phyloP scores from a whole-genome alignment of 2,797 vertebrate genomes.

The Mus caroli region DNA sequence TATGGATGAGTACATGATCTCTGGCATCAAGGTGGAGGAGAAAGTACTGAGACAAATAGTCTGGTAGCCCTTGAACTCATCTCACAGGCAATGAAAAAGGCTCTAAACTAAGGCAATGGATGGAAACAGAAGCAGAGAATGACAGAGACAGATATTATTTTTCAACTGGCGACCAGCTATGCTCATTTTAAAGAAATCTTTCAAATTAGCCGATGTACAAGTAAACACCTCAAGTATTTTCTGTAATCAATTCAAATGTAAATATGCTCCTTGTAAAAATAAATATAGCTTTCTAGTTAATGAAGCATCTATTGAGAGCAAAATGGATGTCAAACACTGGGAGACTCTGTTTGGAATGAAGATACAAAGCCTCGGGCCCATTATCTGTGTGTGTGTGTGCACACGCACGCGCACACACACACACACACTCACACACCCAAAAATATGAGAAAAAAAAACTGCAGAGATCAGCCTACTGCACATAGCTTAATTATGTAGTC shows the following conservation, averaged over 20 bases:
- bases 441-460: conserved; percentile 28
- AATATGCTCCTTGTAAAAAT: conserved; percentile 5
- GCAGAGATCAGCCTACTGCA: neutral
- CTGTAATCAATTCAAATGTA: conserved; percentile 52
- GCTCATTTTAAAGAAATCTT: neutral
- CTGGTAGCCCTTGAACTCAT: neutral
- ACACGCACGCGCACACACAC: neutral
- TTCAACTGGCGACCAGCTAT: neutral
- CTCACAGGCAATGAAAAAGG: neutral
- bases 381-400: no score
- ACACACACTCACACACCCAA: neutral
- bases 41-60: neutral
- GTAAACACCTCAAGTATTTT: conserved; percentile 31
- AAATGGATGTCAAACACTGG: neutral
- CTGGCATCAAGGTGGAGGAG: neutral
- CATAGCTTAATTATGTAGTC: conserved; percentile 3
- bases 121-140: neutral
- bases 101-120: neutral
- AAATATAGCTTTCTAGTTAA: conserved; percentile 27
- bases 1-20: neutral
- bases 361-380: conserved; percentile 31
- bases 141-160: neutral
- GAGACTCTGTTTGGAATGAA: conserved; percentile 43
- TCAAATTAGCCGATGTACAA: conserved; percentile 20
- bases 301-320: neutral